Conservation (phyloP, 2,888 invertebrate genomes). For the Amphipoea lucens region DNA sequence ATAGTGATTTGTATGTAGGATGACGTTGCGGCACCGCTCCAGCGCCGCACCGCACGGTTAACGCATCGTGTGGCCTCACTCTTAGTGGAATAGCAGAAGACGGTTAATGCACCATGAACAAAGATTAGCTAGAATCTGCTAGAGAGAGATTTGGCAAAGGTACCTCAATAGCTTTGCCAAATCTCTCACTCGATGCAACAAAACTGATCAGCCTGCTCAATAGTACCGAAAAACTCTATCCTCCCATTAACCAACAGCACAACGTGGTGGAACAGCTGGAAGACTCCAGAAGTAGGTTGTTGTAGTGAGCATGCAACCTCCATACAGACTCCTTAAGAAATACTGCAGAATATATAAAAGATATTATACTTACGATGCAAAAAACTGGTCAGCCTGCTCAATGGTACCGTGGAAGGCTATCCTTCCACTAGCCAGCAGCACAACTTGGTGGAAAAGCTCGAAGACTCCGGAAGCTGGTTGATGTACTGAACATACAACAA, state of each 20-base stretch:
- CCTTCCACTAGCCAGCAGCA: conserved; percentile 94
- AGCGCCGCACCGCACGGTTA: too few relatives aligned
- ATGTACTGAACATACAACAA: conserved; percentile 96
- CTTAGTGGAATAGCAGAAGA: background rate
- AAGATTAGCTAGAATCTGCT: background rate
- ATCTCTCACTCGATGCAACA: conserved; percentile 91
- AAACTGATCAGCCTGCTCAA: conserved; percentile 92
- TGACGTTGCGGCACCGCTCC: too few relatives aligned
- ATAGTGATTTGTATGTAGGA: too few relatives aligned
- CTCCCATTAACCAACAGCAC: conserved; percentile 94
- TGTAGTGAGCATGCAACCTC: conserved; percentile 94
- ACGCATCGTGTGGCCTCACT: too few relatives aligned
- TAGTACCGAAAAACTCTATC: conserved; percentile 94
- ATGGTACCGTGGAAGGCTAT: conserved; percentile 94
- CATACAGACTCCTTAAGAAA: conserved; percentile 89
- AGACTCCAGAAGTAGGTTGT: conserved; percentile 95
- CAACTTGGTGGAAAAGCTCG: conserved; percentile 94
- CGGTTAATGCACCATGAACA: background rate
- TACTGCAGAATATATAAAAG: background rate
- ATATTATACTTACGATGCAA: conserved; percentile 90
- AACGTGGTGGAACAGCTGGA: conserved; percentile 95
- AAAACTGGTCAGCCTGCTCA: conserved; percentile 92
- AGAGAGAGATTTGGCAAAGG: background rate
- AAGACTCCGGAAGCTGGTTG: conserved; percentile 97
- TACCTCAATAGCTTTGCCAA: background rate